Evolutionary conservation across 2,797 vertebrate species (phyloP).

Genomic region (Potorous gilbertii): DNA sequence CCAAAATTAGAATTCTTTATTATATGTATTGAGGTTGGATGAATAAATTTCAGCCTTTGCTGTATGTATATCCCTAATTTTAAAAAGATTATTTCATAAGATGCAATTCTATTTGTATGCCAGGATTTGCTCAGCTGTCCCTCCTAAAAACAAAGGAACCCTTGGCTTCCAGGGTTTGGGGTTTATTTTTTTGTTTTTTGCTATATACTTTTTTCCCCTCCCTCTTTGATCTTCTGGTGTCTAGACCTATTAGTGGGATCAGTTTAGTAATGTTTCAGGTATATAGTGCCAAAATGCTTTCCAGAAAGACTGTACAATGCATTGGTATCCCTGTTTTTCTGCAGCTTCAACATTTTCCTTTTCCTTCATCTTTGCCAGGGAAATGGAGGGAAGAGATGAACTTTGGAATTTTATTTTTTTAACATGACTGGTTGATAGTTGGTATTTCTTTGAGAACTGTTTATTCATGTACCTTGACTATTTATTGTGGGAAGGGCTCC

Average conservation of each 20-base stretch:
- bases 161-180: neutral
- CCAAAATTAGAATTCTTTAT: slow-evolving; percentile 85
- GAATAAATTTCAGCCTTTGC: slow-evolving; percentile 88
- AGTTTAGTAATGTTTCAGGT: neutral
- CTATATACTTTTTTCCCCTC: neutral
- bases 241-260: neutral
- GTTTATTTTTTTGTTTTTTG: neutral
- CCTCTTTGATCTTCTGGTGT: neutral
- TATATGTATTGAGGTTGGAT: slow-evolving; percentile 87
- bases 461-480: neutral
- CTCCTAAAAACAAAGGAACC: neutral
- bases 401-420: neutral
- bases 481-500: neutral
- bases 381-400: neutral
- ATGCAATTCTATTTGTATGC: neutral
- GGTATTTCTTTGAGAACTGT: neutral
- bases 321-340: neutral
- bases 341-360: neutral
- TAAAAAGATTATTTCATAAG: neutral
- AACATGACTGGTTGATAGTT: neutral
- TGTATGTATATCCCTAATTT: slow-evolving; percentile 64
- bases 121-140: neutral
- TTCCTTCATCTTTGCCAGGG: neutral
- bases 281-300: neutral
- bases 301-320: neutral